Percentiles rank a stretch among this genome's conserved stretches.
Evolutionary conservation across 2,113 vertebrate species (phyloP).

Genomic region (Gavialis gangeticus): DNA sequence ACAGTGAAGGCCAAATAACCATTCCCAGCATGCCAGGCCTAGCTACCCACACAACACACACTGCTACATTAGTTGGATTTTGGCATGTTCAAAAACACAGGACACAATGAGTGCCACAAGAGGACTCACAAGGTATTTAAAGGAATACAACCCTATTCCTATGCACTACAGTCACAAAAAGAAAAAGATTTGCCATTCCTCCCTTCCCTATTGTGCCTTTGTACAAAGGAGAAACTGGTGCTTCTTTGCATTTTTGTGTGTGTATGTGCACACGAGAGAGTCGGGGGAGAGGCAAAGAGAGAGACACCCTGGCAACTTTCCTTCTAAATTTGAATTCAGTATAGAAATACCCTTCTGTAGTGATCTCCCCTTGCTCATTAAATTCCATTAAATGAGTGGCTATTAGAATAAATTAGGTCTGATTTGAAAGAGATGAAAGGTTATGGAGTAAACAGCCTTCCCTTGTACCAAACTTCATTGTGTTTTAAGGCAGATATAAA

Average conservation of each 20-base stretch:
- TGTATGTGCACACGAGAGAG: background rate
- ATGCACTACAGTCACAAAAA: background rate
- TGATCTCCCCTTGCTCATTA: background rate
- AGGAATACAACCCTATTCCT: background rate
- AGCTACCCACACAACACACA: background rate
- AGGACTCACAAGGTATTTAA: background rate
- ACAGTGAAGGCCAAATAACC: background rate
- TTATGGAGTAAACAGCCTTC: background rate
- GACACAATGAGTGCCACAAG: background rate
- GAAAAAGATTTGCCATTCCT: background rate
- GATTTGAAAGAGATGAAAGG: background rate
- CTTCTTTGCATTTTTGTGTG: background rate
- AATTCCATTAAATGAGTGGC: background rate
- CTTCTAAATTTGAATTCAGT: background rate
- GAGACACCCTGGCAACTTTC: background rate
- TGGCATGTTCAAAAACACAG: background rate
- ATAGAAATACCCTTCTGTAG: background rate
- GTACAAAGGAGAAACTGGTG: too few relatives aligned
- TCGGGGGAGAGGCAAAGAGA: too few relatives aligned
- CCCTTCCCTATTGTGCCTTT: too few relatives aligned
- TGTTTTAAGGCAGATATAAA: background rate
- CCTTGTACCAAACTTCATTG: background rate
- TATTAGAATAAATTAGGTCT: background rate
- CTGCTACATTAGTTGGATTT: background rate
- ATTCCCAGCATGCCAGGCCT: background rate